Conservation (phyloP, 1,140 invertebrate genomes). For the Neodiprion fabricii region DNA sequence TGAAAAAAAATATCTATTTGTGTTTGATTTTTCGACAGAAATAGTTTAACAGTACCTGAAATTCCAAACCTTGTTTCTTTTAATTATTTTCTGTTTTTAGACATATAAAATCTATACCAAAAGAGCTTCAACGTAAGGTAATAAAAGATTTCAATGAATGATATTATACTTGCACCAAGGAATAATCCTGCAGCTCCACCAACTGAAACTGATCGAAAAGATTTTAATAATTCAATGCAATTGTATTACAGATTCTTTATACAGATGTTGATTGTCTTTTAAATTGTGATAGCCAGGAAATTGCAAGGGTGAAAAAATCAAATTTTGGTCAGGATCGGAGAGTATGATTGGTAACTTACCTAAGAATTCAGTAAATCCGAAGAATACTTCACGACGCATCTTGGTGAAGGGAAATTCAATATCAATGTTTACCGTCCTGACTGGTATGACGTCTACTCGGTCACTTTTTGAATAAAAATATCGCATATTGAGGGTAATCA, state of each 20-base stretch:
- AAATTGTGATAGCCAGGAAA: background rate
- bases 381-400: constrained; percentile 20
- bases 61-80: no score
- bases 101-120: constrained; percentile 53
- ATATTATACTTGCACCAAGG: constrained; percentile 73
- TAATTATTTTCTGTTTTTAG: constrained; percentile 3
- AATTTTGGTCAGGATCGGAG: no score
- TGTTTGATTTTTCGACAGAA: no score
- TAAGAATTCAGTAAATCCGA: constrained; percentile 31
- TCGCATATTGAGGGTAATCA: no score
- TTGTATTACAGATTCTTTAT: background rate
- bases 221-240: constrained; percentile 31
- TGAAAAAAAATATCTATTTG: no score
- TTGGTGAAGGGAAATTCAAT: constrained; percentile 22
- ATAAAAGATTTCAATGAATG: constrained; percentile 72
- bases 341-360: constrained; percentile 16
- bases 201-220: constrained; percentile 65
- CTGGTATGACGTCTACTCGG: background rate
- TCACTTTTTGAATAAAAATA: no score
- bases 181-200: constrained; percentile 75
- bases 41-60: no score
- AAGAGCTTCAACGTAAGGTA: constrained; percentile 67
- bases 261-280: background rate
- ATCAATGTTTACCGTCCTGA: background rate
- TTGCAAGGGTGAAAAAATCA: no score